Conservation (phyloP, 92 coral and sea anemone genomes). For the Epizoanthus fatuus region DNA sequence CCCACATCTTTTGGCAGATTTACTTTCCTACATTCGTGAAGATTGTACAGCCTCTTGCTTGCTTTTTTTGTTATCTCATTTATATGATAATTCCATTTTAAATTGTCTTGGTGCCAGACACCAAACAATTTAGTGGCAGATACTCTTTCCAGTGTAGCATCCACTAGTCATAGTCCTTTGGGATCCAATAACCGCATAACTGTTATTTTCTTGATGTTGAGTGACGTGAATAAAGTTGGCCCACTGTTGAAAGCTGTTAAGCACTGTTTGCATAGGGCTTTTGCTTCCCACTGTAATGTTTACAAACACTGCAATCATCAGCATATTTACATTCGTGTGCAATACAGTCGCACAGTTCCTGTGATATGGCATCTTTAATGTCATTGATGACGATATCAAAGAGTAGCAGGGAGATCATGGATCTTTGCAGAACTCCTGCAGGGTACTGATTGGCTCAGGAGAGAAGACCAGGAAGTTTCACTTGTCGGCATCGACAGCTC, state of each 20-base stretch:
- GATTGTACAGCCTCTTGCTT: conserved; percentile 51
- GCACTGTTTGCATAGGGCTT: conserved; percentile 19
- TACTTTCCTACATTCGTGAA: conserved; percentile 49
- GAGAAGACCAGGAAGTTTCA: conserved; percentile 17
- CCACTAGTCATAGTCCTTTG: not conserved
- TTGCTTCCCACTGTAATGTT: conserved; percentile 17
- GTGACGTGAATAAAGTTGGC: conserved; percentile 10
- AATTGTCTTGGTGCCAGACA: conserved; percentile 59
- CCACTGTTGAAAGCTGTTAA: conserved; percentile 2
- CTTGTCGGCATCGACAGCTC: conserved; percentile 14
- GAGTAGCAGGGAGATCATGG: conserved; percentile 28
- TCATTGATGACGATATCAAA: conserved; percentile 18
- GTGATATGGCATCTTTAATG: conserved; percentile 21
- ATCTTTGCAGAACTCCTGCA: no score
- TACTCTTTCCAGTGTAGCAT: conserved; percentile 46
- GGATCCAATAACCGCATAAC: conserved; percentile 20
- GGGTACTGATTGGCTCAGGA: not conserved
- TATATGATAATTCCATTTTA: conserved; percentile 68
- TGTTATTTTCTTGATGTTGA: conserved; percentile 29
- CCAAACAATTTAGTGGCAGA: conserved; percentile 52
- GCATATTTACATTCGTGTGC: conserved; percentile 9
- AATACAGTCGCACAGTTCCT: not conserved
- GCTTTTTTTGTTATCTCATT: conserved; percentile 55
- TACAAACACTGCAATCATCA: conserved; percentile 43
- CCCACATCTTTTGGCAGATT: conserved; percentile 64